phyloP scores from a whole-genome alignment of 1,140 invertebrate species.

The Apocrypta bakeri region DNA sequence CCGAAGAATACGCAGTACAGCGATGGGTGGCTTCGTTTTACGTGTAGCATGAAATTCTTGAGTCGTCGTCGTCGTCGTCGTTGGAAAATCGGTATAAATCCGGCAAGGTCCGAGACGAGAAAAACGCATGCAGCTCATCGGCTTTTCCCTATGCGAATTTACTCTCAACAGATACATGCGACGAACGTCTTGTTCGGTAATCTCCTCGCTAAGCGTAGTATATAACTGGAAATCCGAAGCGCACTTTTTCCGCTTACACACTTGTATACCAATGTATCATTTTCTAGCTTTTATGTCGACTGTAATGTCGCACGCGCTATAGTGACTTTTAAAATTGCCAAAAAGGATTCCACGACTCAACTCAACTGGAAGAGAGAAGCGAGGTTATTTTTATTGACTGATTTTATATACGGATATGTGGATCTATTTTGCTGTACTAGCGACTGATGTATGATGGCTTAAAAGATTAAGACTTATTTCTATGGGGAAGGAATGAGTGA shows the following conservation, averaged over 20 bases:
- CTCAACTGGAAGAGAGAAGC: slow-evolving; percentile 35
- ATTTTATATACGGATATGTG: neutral
- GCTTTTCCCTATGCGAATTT: slow-evolving; percentile 43
- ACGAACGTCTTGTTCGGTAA: slow-evolving; percentile 31
- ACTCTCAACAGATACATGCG: slow-evolving; percentile 46
- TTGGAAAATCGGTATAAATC: neutral
- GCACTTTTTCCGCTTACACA: neutral
- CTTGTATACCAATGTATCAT: slow-evolving; percentile 42
- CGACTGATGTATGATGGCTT: neutral
- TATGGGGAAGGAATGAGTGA: neutral
- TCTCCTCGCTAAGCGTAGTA: neutral
- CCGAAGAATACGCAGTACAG: slow-evolving; percentile 50
- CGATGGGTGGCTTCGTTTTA: slow-evolving; percentile 54
- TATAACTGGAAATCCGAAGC: slow-evolving; percentile 19
- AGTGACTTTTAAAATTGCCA: slow-evolving; percentile 27
- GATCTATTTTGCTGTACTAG: neutral
- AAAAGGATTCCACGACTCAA: slow-evolving; percentile 26
- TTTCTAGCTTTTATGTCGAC: neutral
- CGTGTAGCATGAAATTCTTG: slow-evolving; percentile 52
- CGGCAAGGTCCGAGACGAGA: neutral
- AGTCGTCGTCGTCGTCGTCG: slow-evolving; percentile 4
- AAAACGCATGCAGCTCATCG: slow-evolving; percentile 47
- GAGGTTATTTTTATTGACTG: neutral
- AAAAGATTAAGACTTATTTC: neutral
- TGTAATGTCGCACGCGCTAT: neutral